Evolutionary conservation across 2,888 invertebrate species (phyloP), one percentile per base, ranked within the genome.

Genomic region (Metopia argyrocephala): DNA sequence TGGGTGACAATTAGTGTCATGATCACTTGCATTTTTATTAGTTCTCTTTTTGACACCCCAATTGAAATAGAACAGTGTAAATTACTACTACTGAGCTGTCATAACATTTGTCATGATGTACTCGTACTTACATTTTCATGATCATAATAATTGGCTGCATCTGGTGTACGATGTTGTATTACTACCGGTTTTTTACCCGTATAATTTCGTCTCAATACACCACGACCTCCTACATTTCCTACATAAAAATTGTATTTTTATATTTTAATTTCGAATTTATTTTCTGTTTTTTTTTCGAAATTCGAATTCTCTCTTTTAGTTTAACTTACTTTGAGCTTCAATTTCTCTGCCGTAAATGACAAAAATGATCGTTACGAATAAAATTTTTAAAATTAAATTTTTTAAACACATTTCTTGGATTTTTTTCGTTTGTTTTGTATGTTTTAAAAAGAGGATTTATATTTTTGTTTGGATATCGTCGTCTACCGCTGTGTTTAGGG

Each of bases 111-210:
- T 38, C 38, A 12, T 38, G 38, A n/a, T n/a, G 38, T 15, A 38
- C 38, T 12, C 15, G 9, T 38, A 59, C 74, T 85, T 91, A 96
- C 96, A 89, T 96, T 94, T 85, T 96, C 94, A 87, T 96, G 96
- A 89, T 96, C 96, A 91, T 97, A 97, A 90, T 97, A 97, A 89
- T 95, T 95, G 89, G 96, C 96, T 2, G 96, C 96, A 90, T 97
- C 96, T 12, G 95, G 95, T 87, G 96, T 96, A 85, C 96, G 92
- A 89, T 96, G 96, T 91, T 96, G 90, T 78, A 90, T 90, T 76
- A 90, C 86, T 12, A 87, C 88, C 23, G 90, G 90, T 46, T 90
- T 90, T 76, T 89, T 90, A 64, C 90, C 90, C 52, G 90, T 90
- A 73, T 90, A 90, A 79, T 90, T 90, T 75, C 90, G 87, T 57